phyloP scores from a whole-genome alignment of 2,888 invertebrate species.

The Junonia oenone region DNA sequence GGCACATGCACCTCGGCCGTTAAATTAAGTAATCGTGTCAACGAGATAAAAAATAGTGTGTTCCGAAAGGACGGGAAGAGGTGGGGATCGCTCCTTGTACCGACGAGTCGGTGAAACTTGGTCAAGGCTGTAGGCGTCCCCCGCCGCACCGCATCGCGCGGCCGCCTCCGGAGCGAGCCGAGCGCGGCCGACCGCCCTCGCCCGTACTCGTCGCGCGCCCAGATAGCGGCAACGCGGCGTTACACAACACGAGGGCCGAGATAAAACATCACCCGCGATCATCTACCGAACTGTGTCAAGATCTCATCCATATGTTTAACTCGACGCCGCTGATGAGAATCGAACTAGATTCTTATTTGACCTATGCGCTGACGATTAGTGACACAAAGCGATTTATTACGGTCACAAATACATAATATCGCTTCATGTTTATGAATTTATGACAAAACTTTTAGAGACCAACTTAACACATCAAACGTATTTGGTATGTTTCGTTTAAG shows the following conservation, averaged over 20 bases:
- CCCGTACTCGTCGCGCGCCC: constrained; percentile 57
- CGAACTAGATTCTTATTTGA: constrained; percentile 32
- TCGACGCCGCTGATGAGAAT: constrained; percentile 25
- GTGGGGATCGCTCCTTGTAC: constrained; percentile 76
- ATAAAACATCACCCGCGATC: constrained; percentile 69
- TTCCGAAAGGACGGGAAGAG: constrained; percentile 70
- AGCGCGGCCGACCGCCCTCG: constrained; percentile 47
- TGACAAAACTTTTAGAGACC: too few relatives aligned
- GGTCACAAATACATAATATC: too few relatives aligned
- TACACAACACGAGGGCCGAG: constrained; percentile 57
- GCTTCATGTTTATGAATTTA: too few relatives aligned
- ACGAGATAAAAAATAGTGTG: constrained; percentile 49
- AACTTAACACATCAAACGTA: too few relatives aligned
- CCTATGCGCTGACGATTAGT: not conserved
- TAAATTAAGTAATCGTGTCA: constrained; percentile 69
- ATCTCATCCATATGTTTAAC: constrained; percentile 49
- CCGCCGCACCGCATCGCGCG: constrained; percentile 48
- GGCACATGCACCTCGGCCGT: constrained; percentile 50
- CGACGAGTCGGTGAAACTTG: constrained; percentile 77
- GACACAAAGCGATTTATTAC: too few relatives aligned
- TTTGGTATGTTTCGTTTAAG: too few relatives aligned
- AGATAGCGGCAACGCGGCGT: constrained; percentile 60
- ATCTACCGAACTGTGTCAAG: constrained; percentile 72
- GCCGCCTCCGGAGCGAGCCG: constrained; percentile 53
- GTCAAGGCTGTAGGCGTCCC: constrained; percentile 65